These are phyloP conservation scores for Autographa pulchrina DNA, from an alignment of 2,888 invertebrate species.

Conservation along the genomic window DNA sequence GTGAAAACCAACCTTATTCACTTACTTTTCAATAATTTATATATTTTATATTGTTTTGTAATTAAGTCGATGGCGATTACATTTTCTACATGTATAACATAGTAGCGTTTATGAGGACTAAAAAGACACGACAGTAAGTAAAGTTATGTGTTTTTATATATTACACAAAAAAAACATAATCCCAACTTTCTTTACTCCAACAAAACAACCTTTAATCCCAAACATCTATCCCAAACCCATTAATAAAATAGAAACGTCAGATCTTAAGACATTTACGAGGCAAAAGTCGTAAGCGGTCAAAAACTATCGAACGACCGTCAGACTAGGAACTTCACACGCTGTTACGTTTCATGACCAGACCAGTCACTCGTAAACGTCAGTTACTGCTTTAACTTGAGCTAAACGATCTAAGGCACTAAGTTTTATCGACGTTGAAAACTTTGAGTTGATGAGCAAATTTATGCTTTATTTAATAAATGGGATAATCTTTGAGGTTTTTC, in stretches of 20 bases:
- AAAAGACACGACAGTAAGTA: no score
- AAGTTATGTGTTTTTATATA: no score
- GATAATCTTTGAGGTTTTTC: not conserved
- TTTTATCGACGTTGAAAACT: not conserved
- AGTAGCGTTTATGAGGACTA: no score
- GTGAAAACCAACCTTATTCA: no score
- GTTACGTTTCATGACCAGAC: conserved; percentile 50
- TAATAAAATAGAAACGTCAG: conserved; percentile 45
- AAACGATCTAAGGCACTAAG: not conserved
- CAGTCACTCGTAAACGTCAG: conserved; percentile 54
- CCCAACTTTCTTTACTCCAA: not conserved
- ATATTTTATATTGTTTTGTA: no score
- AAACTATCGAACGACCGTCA: conserved; percentile 45
- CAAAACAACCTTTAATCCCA: not conserved
- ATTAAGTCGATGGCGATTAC: no score
- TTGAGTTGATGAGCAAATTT: no score
- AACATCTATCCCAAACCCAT: conserved; percentile 11
- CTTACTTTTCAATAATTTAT: no score
- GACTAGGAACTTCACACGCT: conserved; percentile 47
- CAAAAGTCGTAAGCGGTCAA: conserved; percentile 54
- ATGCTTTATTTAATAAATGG: not conserved
- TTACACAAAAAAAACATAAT: no score
- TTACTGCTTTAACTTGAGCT: conserved; percentile 33
- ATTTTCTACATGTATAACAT: no score
- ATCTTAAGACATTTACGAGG: conserved; percentile 52